Conservation (phyloP, 2,797 vertebrate genomes). For the Thunnus albacares region DNA sequence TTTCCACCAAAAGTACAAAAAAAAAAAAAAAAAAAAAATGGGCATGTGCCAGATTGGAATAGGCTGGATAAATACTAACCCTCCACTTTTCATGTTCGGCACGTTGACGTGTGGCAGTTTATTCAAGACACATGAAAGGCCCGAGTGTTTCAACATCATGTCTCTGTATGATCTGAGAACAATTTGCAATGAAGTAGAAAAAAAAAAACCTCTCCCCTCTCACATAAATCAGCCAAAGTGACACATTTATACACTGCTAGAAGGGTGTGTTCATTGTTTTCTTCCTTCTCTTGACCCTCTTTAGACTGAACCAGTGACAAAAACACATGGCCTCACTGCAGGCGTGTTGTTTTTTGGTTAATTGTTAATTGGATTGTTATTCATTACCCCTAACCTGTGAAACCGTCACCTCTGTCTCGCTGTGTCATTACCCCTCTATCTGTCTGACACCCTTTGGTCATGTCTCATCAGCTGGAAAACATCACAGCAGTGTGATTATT, state of each 20-base stretch:
- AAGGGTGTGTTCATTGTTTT: constrained; percentile 27
- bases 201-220: constrained; percentile 22
- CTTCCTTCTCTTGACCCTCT: neutral
- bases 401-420: constrained; percentile 61
- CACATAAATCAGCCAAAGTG: constrained; percentile 76
- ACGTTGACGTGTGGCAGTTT: constrained; percentile 64
- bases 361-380: constrained; percentile 79
- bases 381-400: constrained; percentile 71
- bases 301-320: constrained; percentile 34
- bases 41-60: constrained; percentile 53
- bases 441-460: constrained; percentile 75
- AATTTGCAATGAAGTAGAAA: constrained; percentile 70
- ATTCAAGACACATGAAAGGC: constrained; percentile 71
- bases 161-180: constrained; percentile 76
- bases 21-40: constrained; percentile 22
- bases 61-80: constrained; percentile 74
- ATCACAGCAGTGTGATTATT: constrained; percentile 45
- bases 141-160: constrained; percentile 74
- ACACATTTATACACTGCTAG: constrained; percentile 56
- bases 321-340: constrained; percentile 35
- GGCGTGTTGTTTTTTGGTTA: constrained; percentile 66
- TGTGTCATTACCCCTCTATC: constrained; percentile 57
- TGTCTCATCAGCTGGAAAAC: constrained; percentile 58
- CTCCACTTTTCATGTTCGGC: constrained; percentile 70
- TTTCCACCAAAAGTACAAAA: constrained; percentile 32